Evolutionary conservation across 2,888 invertebrate species (phyloP).

Genomic region (Seira musarum): DNA sequence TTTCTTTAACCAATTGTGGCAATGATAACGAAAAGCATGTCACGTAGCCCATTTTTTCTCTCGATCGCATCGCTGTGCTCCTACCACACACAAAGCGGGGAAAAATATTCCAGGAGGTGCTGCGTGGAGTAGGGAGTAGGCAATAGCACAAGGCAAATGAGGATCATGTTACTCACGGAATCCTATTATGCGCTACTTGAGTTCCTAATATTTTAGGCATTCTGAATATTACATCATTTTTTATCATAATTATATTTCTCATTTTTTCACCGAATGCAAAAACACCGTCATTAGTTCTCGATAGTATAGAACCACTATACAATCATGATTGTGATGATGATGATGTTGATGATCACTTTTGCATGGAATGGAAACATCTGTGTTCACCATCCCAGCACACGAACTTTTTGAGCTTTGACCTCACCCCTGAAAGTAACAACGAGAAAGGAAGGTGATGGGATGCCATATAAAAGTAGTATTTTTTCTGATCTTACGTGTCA

Average conservation of each 20-base stretch:
- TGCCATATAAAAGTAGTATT: not conserved
- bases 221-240: not conserved
- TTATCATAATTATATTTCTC: not conserved
- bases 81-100: not conserved
- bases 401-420: constrained; percentile 55
- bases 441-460: constrained; percentile 36
- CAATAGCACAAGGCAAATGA: not conserved
- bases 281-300: not conserved
- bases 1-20: not conserved
- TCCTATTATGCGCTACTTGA: not conserved
- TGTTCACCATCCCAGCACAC: constrained; percentile 12
- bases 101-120: too few species aligned
- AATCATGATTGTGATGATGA: too few species aligned
- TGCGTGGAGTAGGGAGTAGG: too few species aligned
- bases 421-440: constrained; percentile 42
- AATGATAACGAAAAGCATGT: too few species aligned
- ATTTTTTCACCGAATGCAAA: not conserved
- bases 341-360: too few species aligned
- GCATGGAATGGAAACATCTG: too few species aligned
- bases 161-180: not conserved
- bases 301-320: too few species aligned
- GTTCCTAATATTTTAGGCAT: not conserved
- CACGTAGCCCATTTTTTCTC: not conserved
- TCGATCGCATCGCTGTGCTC: too few species aligned
- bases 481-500: constrained; percentile 1